phyloP scores from a whole-genome alignment of 1,140 invertebrate species.

The Anoplolepis gracilipes region DNA sequence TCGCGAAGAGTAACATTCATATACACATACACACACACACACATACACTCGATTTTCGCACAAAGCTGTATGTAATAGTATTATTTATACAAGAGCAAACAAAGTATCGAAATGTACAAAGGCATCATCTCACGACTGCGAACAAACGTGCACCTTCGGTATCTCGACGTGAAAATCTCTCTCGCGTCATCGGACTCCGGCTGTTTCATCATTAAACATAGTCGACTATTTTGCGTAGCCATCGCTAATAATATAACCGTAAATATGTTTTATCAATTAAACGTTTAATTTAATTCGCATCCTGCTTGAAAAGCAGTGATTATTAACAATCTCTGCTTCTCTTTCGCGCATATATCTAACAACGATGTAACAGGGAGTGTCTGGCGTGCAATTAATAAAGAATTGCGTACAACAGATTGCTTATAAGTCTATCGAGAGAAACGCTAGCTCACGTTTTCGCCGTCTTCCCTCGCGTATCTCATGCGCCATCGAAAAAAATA shows the following conservation, averaged over 20 bases:
- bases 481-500: constrained; percentile 44
- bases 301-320: constrained; percentile 28
- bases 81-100: background rate
- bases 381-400: constrained; percentile 28
- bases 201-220: constrained; percentile 1
- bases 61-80: background rate
- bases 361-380: constrained; percentile 29
- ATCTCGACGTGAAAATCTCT: constrained; percentile 47
- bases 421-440: constrained; percentile 17
- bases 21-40: no score
- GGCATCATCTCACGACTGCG: constrained; percentile 12
- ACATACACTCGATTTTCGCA: no score
- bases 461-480: constrained; percentile 27
- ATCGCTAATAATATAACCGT: constrained; percentile 43
- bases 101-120: constrained; percentile 36
- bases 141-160: constrained; percentile 25
- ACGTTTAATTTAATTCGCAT: constrained; percentile 38
- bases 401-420: constrained; percentile 29
- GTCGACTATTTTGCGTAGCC: background rate
- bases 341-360: no score
- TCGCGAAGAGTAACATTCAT: no score
- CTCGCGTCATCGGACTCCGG: constrained; percentile 11
- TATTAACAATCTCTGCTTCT: no score
- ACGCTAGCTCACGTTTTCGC: constrained; percentile 14
- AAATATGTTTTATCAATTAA: constrained; percentile 46